phyloP scores from a whole-genome alignment of 2,888 invertebrate species.

The Dendrolimus houi region DNA sequence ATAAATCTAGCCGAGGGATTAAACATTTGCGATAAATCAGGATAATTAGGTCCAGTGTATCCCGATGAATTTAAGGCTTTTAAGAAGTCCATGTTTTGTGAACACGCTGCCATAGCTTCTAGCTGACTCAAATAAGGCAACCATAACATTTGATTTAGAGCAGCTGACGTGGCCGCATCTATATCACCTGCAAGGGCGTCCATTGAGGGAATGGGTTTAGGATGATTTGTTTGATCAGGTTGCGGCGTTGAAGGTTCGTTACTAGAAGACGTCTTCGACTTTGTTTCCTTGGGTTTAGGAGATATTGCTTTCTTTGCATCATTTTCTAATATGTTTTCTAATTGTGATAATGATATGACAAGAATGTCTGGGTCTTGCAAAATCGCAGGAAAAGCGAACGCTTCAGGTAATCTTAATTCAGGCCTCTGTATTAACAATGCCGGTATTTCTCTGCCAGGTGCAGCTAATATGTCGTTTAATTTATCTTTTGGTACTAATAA shows the following conservation, averaged over 20 bases:
- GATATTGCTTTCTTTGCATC: slow-evolving; percentile 40
- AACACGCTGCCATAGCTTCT: slow-evolving; percentile 76
- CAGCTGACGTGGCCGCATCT: slow-evolving; percentile 81
- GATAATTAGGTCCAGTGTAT: slow-evolving; percentile 60
- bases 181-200: slow-evolving; percentile 77
- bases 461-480: slow-evolving; percentile 81
- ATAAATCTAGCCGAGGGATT: slow-evolving; percentile 58
- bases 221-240: slow-evolving; percentile 38
- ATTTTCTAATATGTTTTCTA: slow-evolving; percentile 79
- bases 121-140: slow-evolving; percentile 81
- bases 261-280: slow-evolving; percentile 28
- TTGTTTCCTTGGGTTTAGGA: slow-evolving; percentile 26
- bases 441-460: slow-evolving; percentile 87
- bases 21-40: slow-evolving; percentile 71
- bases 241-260: slow-evolving; percentile 31
- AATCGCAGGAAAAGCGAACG: slow-evolving; percentile 82
- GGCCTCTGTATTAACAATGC: slow-evolving; percentile 82
- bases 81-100: slow-evolving; percentile 74
- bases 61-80: slow-evolving; percentile 74
- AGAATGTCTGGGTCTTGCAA: slow-evolving; percentile 86
- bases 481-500: slow-evolving; percentile 87
- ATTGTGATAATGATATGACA: slow-evolving; percentile 84
- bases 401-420: slow-evolving; percentile 84
- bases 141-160: slow-evolving; percentile 85
- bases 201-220: slow-evolving; percentile 52